Evolutionary conservation across 2,113 vertebrate species (phyloP).

Genomic region (Heptranchias perlo): DNA sequence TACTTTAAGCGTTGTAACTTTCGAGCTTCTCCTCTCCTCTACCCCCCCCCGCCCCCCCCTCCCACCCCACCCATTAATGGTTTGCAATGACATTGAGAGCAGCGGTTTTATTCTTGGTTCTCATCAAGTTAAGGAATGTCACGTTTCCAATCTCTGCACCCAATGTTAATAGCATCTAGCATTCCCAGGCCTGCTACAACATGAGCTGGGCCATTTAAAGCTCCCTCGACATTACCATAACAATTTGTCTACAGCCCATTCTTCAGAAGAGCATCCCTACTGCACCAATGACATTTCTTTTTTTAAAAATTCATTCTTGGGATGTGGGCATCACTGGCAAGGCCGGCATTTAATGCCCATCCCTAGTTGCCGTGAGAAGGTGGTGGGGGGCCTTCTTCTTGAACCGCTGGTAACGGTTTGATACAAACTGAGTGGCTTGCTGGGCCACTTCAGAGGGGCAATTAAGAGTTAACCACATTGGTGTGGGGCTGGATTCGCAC

Average conservation of each 20-base stretch:
- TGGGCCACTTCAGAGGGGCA: neutral
- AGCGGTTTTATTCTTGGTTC: neutral
- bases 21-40: too few relatives aligned
- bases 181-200: neutral
- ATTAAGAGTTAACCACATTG: neutral
- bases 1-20: neutral
- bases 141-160: neutral
- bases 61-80: neutral
- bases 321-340: neutral
- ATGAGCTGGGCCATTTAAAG: neutral
- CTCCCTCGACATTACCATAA: neutral
- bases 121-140: neutral
- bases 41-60: too few relatives aligned
- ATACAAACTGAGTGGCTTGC: neutral
- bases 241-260: neutral
- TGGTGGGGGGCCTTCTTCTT: neutral
- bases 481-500: neutral
- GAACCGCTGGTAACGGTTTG: too few relatives aligned
- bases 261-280: neutral
- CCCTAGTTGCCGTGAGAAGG: neutral
- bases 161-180: neutral
- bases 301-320: neutral
- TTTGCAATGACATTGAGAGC: neutral
- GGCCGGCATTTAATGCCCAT: neutral
- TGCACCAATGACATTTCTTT: neutral